Conservation (phyloP, 2,113 vertebrate genomes). For the Stictonetta naevosa region DNA sequence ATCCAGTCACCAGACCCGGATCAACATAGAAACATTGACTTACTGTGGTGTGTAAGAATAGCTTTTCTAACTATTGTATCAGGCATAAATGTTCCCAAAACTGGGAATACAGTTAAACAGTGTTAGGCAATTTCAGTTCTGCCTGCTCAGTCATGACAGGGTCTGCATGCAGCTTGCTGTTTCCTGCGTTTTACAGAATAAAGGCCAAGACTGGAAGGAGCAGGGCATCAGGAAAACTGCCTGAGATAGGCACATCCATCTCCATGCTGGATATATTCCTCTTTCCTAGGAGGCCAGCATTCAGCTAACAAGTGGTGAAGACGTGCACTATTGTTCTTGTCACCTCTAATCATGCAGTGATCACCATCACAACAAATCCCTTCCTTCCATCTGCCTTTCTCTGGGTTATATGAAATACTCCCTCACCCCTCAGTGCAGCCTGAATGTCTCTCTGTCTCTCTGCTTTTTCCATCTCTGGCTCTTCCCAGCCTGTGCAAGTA, state of each 20-base stretch:
- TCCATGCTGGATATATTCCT: neutral
- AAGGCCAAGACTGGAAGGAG: neutral
- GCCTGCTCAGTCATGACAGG: neutral
- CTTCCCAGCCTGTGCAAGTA: neutral
- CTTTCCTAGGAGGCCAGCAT: neutral
- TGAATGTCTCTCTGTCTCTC: neutral
- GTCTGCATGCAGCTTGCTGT: neutral
- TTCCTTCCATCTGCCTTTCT: neutral
- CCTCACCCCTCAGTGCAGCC: neutral
- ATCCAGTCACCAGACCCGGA: neutral
- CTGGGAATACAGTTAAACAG: rapidly evolving
- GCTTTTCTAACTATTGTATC: neutral
- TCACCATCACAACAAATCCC: neutral
- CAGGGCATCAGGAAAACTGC: neutral
- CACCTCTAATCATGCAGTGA: neutral
- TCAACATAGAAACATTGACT: neutral
- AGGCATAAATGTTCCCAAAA: rapidly evolving
- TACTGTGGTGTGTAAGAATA: neutral
- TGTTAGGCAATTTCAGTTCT: neutral
- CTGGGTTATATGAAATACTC: neutral
- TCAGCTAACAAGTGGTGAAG: neutral
- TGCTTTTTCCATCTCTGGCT: neutral
- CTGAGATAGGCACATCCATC: rapidly evolving
- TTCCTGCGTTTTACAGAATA: neutral
- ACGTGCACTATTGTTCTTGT: neutral